These are phyloP conservation scores for Polyommatus iphigenia DNA, from an alignment of 2,888 invertebrate species.

Conservation along the genomic window DNA sequence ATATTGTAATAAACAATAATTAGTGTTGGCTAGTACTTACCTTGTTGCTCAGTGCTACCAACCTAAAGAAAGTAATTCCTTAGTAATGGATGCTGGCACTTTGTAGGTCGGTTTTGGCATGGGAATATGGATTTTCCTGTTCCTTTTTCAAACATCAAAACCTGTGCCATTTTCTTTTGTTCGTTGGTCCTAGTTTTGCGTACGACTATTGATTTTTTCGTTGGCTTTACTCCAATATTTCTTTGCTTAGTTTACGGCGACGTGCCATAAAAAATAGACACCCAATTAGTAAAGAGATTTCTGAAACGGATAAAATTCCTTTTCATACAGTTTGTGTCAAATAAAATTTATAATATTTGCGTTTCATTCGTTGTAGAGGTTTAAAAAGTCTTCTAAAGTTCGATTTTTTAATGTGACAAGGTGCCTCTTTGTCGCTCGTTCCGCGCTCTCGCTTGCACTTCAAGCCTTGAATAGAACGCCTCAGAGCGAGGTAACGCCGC, in stretches of 20 bases:
- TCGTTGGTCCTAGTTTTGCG: slow-evolving; percentile 27
- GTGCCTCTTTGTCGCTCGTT: no score
- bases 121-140: slow-evolving; percentile 7
- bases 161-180: slow-evolving; percentile 28
- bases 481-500: no score
- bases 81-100: neutral
- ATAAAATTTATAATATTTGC: neutral
- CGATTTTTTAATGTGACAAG: no score
- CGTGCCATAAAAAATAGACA: slow-evolving; percentile 19
- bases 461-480: no score
- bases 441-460: no score
- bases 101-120: slow-evolving; percentile 7
- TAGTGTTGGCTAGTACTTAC: neutral
- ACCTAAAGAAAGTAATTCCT: neutral
- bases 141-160: slow-evolving; percentile 29
- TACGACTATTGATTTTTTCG: slow-evolving; percentile 25
- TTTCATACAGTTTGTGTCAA: neutral
- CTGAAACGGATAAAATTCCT: neutral
- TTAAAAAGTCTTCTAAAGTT: no score
- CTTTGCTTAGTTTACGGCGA: slow-evolving; percentile 1
- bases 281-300: slow-evolving; percentile 21
- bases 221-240: slow-evolving; percentile 31
- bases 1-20: neutral
- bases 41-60: neutral
- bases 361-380: no score